Evolutionary conservation across 1,140 invertebrate species (phyloP).

Genomic region (Drosophila ambigua): DNA sequence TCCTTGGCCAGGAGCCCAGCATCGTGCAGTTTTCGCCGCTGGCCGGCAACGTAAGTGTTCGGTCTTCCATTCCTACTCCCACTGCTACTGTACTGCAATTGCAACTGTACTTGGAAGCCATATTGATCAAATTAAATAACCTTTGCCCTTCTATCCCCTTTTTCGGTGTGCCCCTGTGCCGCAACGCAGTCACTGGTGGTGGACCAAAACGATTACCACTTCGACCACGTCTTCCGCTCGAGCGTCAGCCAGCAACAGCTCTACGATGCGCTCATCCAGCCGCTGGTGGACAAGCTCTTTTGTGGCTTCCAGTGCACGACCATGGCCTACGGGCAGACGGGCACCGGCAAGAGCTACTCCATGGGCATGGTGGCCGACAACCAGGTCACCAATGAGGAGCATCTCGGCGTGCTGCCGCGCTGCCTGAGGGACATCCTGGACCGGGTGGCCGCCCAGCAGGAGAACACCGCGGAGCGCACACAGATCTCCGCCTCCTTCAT

Average conservation of each 20-base stretch:
- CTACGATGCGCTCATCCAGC: conserved; percentile 89
- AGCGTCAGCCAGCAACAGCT: conserved; percentile 86
- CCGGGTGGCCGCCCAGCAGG: not conserved
- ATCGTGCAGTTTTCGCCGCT: not conserved
- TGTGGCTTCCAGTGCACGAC: conserved; percentile 90
- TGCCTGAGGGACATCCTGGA: conserved; percentile 46
- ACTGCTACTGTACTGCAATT: too few species aligned
- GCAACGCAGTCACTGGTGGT: conserved; percentile 18
- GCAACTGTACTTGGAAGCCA: too few species aligned
- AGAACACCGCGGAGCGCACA: conserved; percentile 15
- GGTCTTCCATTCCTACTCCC: too few species aligned
- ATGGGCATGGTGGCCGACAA: conserved; percentile 90
- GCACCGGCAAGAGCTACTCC: conserved; percentile 91
- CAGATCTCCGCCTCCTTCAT: too few species aligned
- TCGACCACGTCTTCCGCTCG: conserved; percentile 86
- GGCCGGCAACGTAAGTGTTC: conserved; percentile 6
- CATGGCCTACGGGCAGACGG: conserved; percentile 91
- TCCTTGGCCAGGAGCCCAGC: conserved; percentile 3
- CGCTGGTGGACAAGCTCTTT: conserved; percentile 90
- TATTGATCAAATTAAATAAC: too few species aligned
- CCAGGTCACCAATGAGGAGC: conserved; percentile 29
- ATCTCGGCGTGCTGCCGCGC: conserved; percentile 44
- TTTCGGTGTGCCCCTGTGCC: too few species aligned
- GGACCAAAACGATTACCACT: conserved; percentile 85
- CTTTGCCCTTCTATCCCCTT: too few species aligned